phyloP scores from a whole-genome alignment of 2,113 vertebrate species.

The Xiphias gladius region DNA sequence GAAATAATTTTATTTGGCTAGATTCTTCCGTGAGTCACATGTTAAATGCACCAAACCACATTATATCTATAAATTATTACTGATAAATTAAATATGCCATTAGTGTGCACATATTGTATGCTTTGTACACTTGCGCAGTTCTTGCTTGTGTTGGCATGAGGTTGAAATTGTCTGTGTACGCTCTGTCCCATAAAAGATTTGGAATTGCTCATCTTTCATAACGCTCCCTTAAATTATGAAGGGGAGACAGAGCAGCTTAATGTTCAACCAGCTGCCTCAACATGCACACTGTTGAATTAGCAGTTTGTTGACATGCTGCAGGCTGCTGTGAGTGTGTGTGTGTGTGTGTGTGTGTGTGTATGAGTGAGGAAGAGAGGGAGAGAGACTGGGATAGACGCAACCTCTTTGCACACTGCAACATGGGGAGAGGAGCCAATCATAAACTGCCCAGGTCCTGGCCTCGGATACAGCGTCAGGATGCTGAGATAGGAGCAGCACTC shows the following conservation, averaged over 20 bases:
- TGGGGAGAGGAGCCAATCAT: conserved; percentile 46
- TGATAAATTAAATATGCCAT: conserved; percentile 27
- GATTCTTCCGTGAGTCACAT: not conserved
- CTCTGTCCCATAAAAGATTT: conserved; percentile 24
- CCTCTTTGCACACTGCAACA: conserved; percentile 38
- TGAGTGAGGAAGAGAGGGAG: not conserved
- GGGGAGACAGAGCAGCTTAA: conserved; percentile 29
- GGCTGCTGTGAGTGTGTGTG: conserved; percentile 23
- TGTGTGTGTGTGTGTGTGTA: not conserved
- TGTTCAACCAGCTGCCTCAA: conserved; percentile 31
- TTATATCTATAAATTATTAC: conserved; percentile 5
- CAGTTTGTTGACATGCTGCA: conserved; percentile 60
- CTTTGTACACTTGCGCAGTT: not conserved
- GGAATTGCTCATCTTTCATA: conserved; percentile 51
- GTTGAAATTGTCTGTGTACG: conserved; percentile 19
- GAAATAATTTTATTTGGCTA: not conserved
- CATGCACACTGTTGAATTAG: conserved; percentile 56
- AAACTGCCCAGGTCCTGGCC: conserved; percentile 12
- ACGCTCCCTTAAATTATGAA: conserved; percentile 54
- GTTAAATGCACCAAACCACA: not conserved
- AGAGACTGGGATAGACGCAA: not conserved
- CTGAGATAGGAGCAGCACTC: conserved; percentile 49
- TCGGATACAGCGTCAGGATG: conserved; percentile 29
- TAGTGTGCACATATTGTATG: not conserved
- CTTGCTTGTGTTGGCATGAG: not conserved